phyloP scores from a whole-genome alignment of 2,888 invertebrate genomes.

The Brachylomia viminalis region DNA sequence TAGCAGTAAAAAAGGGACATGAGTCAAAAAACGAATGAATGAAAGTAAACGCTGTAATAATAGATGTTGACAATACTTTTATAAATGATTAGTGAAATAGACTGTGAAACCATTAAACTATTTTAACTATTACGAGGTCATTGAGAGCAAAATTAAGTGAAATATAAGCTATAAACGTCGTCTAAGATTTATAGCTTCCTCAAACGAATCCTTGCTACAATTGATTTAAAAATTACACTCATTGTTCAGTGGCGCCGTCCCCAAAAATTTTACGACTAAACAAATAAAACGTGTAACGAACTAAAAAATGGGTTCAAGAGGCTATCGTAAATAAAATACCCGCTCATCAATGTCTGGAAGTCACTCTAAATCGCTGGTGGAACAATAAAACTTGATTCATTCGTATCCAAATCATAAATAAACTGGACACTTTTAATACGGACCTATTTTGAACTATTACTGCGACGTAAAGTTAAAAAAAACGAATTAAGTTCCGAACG shows the following conservation, averaged over 20 bases:
- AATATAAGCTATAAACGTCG: conserved; percentile 47
- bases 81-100: conserved; percentile 5
- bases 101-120: conserved; percentile 15
- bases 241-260: conserved; percentile 74
- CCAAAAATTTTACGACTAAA: conserved; percentile 71
- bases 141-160: conserved; percentile 48
- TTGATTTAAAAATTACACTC: conserved; percentile 64
- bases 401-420: conserved; percentile 81
- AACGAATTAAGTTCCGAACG: conserved; percentile 77
- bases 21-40: not conserved
- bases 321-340: conserved; percentile 80
- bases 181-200: conserved; percentile 56
- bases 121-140: conserved; percentile 41
- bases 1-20: not conserved
- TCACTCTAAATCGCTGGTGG: conserved; percentile 78
- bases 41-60: not conserved
- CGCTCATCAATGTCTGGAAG: conserved; percentile 81
- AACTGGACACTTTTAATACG: conserved; percentile 85
- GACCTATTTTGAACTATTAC: conserved; percentile 88
- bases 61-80: not conserved
- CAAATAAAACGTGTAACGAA: conserved; percentile 77
- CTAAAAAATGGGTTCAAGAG: conserved; percentile 85
- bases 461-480: conserved; percentile 78
- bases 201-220: conserved; percentile 58
- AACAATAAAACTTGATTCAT: conserved; percentile 86